A percentile compares a stretch with the other conserved stretches of the same genome.
Conservation (phyloP, 2,888 invertebrate species). For the Myathropa florea region DNA sequence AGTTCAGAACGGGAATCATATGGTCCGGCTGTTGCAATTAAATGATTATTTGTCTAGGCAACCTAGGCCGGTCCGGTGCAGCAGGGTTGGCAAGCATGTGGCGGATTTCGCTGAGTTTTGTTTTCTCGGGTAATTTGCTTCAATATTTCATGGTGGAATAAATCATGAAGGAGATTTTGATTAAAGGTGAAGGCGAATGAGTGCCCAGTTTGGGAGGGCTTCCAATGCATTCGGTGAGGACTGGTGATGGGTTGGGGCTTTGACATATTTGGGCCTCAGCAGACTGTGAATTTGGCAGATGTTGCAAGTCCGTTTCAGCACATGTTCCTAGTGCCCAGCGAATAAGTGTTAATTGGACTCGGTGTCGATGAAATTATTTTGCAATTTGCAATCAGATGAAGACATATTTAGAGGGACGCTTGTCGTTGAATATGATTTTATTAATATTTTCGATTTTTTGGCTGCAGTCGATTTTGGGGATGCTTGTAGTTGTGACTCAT, state of each 20-base stretch:
- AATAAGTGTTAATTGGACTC: constrained; percentile 41
- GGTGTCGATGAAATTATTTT: constrained; percentile 20
- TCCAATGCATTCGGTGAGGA: background rate
- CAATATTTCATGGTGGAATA: constrained; percentile 28
- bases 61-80: background rate
- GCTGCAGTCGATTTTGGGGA: background rate
- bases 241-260: background rate
- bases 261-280: constrained; percentile 3
- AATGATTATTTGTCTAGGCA: constrained; percentile 38
- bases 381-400: constrained; percentile 13
- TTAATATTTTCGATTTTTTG: constrained; percentile 3
- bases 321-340: background rate
- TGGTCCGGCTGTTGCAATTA: constrained; percentile 18
- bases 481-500: background rate
- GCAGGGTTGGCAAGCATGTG: constrained; percentile 10
- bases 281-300: background rate
- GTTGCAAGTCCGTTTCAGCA: background rate
- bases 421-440: background rate
- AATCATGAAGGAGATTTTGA: constrained; percentile 22
- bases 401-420: constrained; percentile 1
- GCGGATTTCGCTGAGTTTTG: background rate
- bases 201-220: background rate
- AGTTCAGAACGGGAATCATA: constrained; percentile 25
- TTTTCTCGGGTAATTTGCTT: constrained; percentile 15
- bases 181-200: constrained; percentile 26